Evolutionary conservation across 2,888 invertebrate genomes (phyloP).

Genomic region (Heliconius ismenius): DNA sequence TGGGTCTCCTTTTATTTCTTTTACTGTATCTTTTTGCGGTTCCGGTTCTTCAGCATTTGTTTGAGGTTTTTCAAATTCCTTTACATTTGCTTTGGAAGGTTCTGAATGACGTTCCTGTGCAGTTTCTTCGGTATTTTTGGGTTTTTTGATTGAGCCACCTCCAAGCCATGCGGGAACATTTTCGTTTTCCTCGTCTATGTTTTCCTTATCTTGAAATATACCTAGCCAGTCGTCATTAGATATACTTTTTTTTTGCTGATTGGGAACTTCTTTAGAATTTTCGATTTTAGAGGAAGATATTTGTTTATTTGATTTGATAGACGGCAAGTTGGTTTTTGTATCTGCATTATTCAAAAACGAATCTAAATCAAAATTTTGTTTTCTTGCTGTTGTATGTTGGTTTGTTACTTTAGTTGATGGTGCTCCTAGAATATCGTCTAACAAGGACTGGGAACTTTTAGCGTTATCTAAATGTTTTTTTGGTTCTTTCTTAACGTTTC

Average conservation of each 20-base stretch:
- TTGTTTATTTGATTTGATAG: slow-evolving; percentile 52
- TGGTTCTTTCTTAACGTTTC: slow-evolving; percentile 55
- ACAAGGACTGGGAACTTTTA: slow-evolving; percentile 72
- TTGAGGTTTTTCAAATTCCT: slow-evolving; percentile 28
- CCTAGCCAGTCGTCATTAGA: slow-evolving; percentile 74
- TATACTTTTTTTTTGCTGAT: slow-evolving; percentile 56
- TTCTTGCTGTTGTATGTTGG: slow-evolving; percentile 56
- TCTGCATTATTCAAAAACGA: slow-evolving; percentile 64
- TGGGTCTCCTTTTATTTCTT: slow-evolving; percentile 40
- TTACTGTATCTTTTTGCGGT: slow-evolving; percentile 39
- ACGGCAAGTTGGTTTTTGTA: slow-evolving; percentile 50
- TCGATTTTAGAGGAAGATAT: slow-evolving; percentile 51
- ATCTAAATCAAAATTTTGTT: slow-evolving; percentile 68
- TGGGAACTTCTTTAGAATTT: slow-evolving; percentile 51
- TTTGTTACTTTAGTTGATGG: slow-evolving; percentile 59
- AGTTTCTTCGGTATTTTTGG: slow-evolving; percentile 51
- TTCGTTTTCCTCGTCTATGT: slow-evolving; percentile 56
- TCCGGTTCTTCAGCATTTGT: slow-evolving; percentile 25
- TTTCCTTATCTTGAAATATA: slow-evolving; percentile 68
- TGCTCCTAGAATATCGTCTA: slow-evolving; percentile 81
- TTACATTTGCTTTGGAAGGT: slow-evolving; percentile 31
- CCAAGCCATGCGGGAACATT: slow-evolving; percentile 73
- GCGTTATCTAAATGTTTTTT: slow-evolving; percentile 61
- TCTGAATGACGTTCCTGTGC: slow-evolving; percentile 40
- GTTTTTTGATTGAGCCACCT: slow-evolving; percentile 61